These are phyloP conservation scores for Merluccius polli DNA, from an alignment of 2,797 vertebrate genomes.

Conservation along the genomic window DNA sequence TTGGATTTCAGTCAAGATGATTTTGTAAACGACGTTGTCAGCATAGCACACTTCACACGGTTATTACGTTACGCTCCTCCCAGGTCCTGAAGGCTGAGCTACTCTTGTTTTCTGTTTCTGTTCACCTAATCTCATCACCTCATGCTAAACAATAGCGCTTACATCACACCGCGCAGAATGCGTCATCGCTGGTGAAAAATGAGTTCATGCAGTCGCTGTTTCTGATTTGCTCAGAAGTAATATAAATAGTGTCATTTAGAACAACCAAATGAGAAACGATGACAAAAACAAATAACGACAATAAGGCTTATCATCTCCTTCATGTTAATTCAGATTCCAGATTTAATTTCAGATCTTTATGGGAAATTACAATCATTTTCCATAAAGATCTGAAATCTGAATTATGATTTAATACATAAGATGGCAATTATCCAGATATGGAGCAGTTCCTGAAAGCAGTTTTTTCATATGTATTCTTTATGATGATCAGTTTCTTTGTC, in stretches of 20 bases:
- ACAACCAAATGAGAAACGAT: no score
- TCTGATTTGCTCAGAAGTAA: neutral
- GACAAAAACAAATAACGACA: neutral
- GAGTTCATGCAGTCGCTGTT: neutral
- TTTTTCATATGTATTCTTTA: neutral
- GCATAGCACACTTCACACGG: neutral
- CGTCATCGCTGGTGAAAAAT: neutral
- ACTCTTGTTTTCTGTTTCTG: neutral
- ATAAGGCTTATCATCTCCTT: neutral
- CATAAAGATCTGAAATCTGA: neutral
- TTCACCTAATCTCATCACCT: neutral
- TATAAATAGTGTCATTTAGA: neutral
- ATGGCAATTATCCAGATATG: neutral
- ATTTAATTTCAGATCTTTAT: neutral
- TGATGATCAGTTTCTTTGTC: neutral
- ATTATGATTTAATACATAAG: neutral
- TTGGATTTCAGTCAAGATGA: neutral
- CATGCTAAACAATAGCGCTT: no score
- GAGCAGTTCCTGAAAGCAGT: neutral
- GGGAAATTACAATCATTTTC: neutral
- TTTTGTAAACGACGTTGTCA: conserved; percentile 11
- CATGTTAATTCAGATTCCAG: neutral
- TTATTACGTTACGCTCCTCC: neutral
- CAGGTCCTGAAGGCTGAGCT: neutral
- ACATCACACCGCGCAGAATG: neutral